phyloP scores from a whole-genome alignment of 2,797 vertebrate genomes.

The Amphiprion clarkii region DNA sequence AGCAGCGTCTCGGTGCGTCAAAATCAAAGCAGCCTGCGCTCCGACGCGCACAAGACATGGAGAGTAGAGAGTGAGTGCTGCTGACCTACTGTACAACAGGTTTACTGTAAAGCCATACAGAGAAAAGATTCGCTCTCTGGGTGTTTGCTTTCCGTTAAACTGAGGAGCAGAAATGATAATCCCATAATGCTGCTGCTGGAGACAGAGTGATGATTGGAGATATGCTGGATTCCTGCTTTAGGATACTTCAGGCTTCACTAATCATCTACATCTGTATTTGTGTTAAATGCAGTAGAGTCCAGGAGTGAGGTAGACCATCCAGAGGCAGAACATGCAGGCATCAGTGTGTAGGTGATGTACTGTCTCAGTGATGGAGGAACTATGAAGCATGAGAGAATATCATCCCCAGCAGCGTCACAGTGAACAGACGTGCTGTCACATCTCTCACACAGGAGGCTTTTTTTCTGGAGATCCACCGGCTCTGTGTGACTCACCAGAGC shows the following conservation, averaged over 20 bases:
- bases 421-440: conserved; percentile 14
- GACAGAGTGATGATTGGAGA: neutral
- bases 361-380: neutral
- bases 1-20: conserved; percentile 41
- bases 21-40: conserved; percentile 41
- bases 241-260: neutral
- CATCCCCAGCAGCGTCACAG: neutral
- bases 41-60: conserved; percentile 29
- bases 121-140: neutral
- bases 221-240: neutral
- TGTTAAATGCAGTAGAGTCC: neutral
- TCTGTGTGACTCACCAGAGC: conserved; percentile 59
- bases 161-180: conserved; percentile 5
- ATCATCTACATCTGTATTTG: no score
- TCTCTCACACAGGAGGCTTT: conserved; percentile 7
- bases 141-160: conserved; percentile 27
- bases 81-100: conserved; percentile 47
- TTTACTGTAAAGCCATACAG: conserved; percentile 35
- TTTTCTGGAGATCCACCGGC: neutral
- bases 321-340: neutral
- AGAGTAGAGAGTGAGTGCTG: conserved; percentile 4
- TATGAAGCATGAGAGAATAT: conserved; percentile 14
- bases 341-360: neutral
- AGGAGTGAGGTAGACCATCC: neutral
- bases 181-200: conserved; percentile 19